Evolutionary conservation across 2,797 vertebrate genomes (phyloP).

Genomic region (Enteromius treurensis): DNA sequence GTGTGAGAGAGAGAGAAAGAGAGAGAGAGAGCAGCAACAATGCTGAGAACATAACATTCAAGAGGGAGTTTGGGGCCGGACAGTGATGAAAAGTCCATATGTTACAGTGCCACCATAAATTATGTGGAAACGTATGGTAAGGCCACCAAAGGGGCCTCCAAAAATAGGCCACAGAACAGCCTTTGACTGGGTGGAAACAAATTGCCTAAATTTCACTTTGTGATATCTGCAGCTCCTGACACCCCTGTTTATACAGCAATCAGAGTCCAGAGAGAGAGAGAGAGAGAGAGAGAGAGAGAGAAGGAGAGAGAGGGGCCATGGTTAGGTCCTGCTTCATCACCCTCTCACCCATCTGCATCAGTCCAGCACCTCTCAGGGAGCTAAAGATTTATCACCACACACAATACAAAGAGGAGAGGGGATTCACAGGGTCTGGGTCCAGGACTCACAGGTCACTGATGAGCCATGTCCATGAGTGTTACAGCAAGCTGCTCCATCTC

Average conservation of each 20-base stretch:
- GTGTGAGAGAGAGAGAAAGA: conserved; percentile 3
- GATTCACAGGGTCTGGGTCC: conserved; percentile 64
- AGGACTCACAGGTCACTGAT: conserved; percentile 57
- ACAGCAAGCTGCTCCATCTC: conserved; percentile 27
- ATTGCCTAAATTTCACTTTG: conserved; percentile 86
- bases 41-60: conserved; percentile 69
- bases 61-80: conserved; percentile 84
- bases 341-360: conserved; percentile 58
- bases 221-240: conserved; percentile 84
- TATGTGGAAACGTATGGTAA: conserved; percentile 88
- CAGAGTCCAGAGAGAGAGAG: conserved; percentile 64
- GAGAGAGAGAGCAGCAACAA: conserved; percentile 17
- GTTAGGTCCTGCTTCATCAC: conserved; percentile 48
- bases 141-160: conserved; percentile 88
- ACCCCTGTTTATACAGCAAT: conserved; percentile 79
- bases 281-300: conserved; percentile 27
- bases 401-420: conserved; percentile 71
- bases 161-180: conserved; percentile 86
- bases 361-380: conserved; percentile 60
- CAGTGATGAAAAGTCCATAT: conserved; percentile 97
- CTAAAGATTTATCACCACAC: conserved; percentile 74
- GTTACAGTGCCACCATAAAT: conserved; percentile 93
- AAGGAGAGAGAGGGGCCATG: conserved; percentile 41
- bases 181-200: conserved; percentile 86
- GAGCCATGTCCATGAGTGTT: conserved; percentile 44